These are phyloP conservation scores for Bucorvus abyssinicus DNA, from an alignment of 2,797 vertebrate genomes.

Conservation along the genomic window DNA sequence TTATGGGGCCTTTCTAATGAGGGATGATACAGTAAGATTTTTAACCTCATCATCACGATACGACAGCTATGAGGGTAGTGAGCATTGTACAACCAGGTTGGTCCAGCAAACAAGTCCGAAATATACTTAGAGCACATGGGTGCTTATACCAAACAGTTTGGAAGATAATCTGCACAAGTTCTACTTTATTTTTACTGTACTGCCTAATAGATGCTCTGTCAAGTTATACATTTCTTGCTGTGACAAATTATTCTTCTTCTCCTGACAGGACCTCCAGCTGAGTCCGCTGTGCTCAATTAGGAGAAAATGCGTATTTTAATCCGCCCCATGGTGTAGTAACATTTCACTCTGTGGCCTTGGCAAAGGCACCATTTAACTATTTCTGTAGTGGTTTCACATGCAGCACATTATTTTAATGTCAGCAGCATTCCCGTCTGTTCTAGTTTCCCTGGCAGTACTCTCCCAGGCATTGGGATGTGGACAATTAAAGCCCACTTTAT, in stretches of 20 bases:
- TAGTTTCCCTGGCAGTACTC: conserved; percentile 60
- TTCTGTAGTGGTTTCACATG: conserved; percentile 65
- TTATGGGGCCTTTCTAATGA: not conserved
- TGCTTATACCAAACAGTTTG: not conserved
- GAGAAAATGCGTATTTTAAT: conserved; percentile 82
- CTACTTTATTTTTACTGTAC: conserved; percentile 55
- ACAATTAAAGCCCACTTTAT: conserved; percentile 74
- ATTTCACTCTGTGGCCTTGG: conserved; percentile 78
- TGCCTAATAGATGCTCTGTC: conserved; percentile 68
- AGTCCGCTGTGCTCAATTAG: conserved; percentile 80
- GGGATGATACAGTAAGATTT: not conserved
- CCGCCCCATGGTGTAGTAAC: conserved; percentile 76
- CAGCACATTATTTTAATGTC: conserved; percentile 59
- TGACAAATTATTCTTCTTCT: conserved; percentile 79
- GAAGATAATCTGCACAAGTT: conserved; percentile 13
- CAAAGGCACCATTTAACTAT: conserved; percentile 74
- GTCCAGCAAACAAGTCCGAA: not conserved
- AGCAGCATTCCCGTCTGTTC: conserved; percentile 59
- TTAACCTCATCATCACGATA: not conserved
- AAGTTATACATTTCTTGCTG: conserved; percentile 70
- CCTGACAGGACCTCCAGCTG: conserved; percentile 79
- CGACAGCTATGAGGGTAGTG: not conserved
- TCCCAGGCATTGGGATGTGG: conserved; percentile 61
- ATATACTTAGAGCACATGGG: not conserved
- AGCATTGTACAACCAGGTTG: not conserved